phyloP scores from a whole-genome alignment of 2,888 invertebrate genomes.

The Lasioglossum malachurum region DNA sequence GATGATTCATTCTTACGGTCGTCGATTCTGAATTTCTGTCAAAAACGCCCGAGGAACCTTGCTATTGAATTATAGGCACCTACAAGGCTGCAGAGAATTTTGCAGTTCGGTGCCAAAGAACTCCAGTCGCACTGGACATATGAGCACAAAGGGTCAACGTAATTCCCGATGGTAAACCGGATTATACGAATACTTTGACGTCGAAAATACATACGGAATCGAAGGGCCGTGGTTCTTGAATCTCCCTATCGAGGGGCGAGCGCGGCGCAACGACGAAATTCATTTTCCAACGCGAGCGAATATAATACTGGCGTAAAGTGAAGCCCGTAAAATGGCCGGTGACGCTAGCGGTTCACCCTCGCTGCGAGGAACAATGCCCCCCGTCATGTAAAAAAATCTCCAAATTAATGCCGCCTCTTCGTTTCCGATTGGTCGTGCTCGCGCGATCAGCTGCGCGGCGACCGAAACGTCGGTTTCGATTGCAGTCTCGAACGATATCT shows the following conservation, averaged over 20 bases:
- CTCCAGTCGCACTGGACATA: neutral
- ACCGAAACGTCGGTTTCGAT: neutral
- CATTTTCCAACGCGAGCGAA: constrained; percentile 63
- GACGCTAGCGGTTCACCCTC: constrained; percentile 37
- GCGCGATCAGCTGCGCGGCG: neutral
- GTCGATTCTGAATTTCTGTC: no score
- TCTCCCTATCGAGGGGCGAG: constrained; percentile 4
- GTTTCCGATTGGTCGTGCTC: constrained; percentile 35
- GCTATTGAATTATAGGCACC: neutral
- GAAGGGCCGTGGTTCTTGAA: neutral
- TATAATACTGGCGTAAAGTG: constrained; percentile 51
- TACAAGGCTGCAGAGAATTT: neutral
- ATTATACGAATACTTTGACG: neutral
- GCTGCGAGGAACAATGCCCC: constrained; percentile 47
- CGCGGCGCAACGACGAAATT: constrained; percentile 59
- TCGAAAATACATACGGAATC: neutral
- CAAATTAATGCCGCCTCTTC: constrained; percentile 52
- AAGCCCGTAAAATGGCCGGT: constrained; percentile 53
- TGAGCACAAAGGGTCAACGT: neutral
- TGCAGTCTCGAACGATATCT: neutral
- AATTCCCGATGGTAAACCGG: neutral
- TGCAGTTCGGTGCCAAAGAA: neutral
- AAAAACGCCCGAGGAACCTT: neutral
- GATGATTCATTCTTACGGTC: neutral
- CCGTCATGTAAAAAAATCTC: constrained; percentile 56